Base-by-base conservation (phyloP, 2,113 vertebrate species). In the Ailurus styani region DNA sequence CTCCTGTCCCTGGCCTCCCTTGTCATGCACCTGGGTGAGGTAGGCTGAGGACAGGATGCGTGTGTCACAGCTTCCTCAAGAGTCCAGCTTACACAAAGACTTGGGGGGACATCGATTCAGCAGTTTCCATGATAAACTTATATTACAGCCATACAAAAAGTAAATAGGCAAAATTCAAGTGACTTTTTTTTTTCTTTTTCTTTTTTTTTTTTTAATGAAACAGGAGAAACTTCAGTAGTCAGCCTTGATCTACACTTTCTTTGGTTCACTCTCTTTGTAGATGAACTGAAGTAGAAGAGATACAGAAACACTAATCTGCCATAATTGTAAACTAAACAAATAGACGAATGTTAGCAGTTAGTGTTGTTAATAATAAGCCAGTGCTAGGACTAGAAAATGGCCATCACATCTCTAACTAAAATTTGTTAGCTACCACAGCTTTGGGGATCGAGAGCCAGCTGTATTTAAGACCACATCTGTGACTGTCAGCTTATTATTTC, bases 401-500 rank as follows among this genome's bases (percentile, higher is more conserved):
- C 42, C 40, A 6, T 88, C 45, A 54, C 8, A 20, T 64, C 84
- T 85, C 2, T 37, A 45, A 77, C 25, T 64, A 50, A 85, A 77
- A 31, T 12, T 18, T 55, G 45, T 84, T 88, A 79, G 45, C 40
- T 72, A 13, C 8, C 70, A 21, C 45, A 78, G 72, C 50, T 82
- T 57, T 54, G 17, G 47, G 54, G 7, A 1, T 25, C 29, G 42
- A 75, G 62, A 68, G 40, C 54, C 29, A 25, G 31, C 47, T 42
- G 47, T 27, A 27, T 73, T 90, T 73, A 60, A 54, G 86, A 17
- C 77, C 27, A 82, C 1, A 60, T 83, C 34, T 87, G 4, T 72
- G 54, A 82, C 29, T 82, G 94, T 75, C 27, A 79, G 31, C 37
- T 91, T 83, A 87, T 93, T 96, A 50, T 87, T 87, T 96, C n/a